Base-by-base conservation (phyloP, 2,888 invertebrate species). In the Allolobophora icterica region DNA sequence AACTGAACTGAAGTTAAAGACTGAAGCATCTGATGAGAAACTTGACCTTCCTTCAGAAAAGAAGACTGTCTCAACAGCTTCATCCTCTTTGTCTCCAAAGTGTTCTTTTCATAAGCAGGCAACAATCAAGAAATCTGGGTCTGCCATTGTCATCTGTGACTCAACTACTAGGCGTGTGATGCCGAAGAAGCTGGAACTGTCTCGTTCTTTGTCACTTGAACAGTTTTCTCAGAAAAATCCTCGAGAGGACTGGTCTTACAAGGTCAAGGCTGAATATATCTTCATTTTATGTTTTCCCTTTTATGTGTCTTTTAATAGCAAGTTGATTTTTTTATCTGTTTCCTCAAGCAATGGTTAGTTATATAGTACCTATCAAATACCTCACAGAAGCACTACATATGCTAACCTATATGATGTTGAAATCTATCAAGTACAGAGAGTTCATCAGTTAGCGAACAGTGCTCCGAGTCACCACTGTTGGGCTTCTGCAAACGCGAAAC, bases 161-260 rank as follows among this genome's bases (percentile, higher is more conserved):
- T 87, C 87, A 34, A 24, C 87, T 24, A 17, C 87, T 35, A 21
- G 38, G 35, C 35, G 87, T 24, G 11, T 42, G 42, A 52, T 34
- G 45, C 89, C 33, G 30, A 33, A 52, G 89, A 42, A 42, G 30
- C 89, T 42, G 33, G 89, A 89, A 19, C 34, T 89, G 45, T 42
- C 89, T 21, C 89, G 52, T 34, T 90, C 90, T 21, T 19, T 84
- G 15, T 90, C 90, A 1, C 34, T 84, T 3, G 90, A 90, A 84
- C 35, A 38, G 40, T n/a, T 90, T 84, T 90, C 90, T n/a, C 52
- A 34, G 34, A 83, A 90, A 33, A 90, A 35, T 71, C 90, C 71
- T 52, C 83, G 24, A 24, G 90, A 90, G n/a, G 71, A 90, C 90
- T 90, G 35, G 52, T 83, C 83, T 35, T 71, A 35, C 90, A 90